Conservation (phyloP, 2,113 vertebrate species). For the Accipiter cooperii region DNA sequence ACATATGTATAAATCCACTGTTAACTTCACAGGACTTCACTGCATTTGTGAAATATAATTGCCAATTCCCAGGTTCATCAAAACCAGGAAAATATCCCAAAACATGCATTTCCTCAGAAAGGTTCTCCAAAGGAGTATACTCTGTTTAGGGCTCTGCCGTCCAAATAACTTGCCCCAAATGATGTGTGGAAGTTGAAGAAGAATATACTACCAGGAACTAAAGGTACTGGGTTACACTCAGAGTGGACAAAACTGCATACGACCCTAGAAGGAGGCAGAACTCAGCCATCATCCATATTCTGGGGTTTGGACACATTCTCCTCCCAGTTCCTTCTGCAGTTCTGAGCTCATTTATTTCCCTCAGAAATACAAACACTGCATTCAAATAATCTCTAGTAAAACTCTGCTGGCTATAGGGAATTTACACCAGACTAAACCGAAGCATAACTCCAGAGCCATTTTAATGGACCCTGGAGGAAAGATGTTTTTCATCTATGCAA, state of each 20-base stretch:
- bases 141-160: background rate
- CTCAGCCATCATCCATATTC: accelerated
- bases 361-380: background rate
- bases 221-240: background rate
- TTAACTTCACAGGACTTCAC: background rate
- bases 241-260: background rate
- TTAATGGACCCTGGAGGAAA: background rate
- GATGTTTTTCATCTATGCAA: background rate
- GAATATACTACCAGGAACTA: background rate
- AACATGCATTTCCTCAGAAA: background rate
- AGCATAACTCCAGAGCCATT: background rate
- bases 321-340: background rate
- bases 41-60: background rate
- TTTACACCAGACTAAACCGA: background rate
- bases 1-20: background rate
- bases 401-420: background rate
- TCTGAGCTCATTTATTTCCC: background rate
- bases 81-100: background rate
- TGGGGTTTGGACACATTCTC: background rate
- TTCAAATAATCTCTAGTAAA: background rate
- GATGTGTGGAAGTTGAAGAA: background rate
- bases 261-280: background rate
- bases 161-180: background rate
- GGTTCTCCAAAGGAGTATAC: background rate
- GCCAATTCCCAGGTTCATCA: background rate